These are phyloP conservation scores for Poeciliopsis turrubarensis DNA, from an alignment of 2,113 vertebrate species.

Conservation along the genomic window DNA sequence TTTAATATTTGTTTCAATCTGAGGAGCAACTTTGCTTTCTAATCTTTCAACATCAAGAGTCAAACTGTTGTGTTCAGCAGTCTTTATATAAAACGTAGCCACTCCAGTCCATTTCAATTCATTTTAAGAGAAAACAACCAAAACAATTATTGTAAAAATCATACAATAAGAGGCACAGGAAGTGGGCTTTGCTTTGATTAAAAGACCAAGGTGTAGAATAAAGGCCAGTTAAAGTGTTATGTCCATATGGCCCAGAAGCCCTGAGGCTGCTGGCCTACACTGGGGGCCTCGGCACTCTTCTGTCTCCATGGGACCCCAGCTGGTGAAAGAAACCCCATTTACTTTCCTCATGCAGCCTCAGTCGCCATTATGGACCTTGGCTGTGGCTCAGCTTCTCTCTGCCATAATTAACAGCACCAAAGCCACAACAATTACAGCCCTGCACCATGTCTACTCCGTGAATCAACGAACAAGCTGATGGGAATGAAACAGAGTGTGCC, in stretches of 20 bases:
- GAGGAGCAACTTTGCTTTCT: neutral
- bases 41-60: conserved; percentile 38
- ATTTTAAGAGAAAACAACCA: conserved; percentile 63
- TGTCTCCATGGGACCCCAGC: conserved; percentile 96
- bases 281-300: conserved; percentile 86
- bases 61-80: conserved; percentile 46
- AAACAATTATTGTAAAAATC: conserved; percentile 48
- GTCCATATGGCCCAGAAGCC: conserved; percentile 97
- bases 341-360: conserved; percentile 90
- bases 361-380: conserved; percentile 98
- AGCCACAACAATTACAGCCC: conserved; percentile 97
- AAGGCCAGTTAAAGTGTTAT: conserved; percentile 81
- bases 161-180: conserved; percentile 66
- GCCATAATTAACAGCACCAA: conserved; percentile 99
- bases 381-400: conserved; percentile 98
- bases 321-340: conserved; percentile 96
- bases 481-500: conserved; percentile 88
- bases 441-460: conserved; percentile 87
- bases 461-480: conserved; percentile 95
- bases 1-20: neutral
- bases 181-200: conserved; percentile 84
- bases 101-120: conserved; percentile 42
- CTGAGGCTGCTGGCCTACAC: conserved; percentile 86
- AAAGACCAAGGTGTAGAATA: conserved; percentile 83
- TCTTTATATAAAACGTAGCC: conserved; percentile 35